Conservation (phyloP, 2,113 vertebrate genomes). For the Eolophus roseicapilla region DNA sequence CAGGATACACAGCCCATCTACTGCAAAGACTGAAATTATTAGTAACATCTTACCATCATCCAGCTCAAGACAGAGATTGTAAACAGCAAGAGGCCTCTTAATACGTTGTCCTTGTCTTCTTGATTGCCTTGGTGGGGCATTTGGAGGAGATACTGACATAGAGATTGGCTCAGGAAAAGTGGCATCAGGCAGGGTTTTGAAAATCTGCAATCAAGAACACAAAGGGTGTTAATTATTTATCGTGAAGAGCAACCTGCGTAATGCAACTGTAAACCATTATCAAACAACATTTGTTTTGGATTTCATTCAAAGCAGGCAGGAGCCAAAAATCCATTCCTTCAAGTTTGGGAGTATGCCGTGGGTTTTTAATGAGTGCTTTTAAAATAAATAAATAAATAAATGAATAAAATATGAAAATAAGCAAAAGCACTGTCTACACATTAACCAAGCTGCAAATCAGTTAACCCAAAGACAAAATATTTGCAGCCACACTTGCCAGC, state of each 20-base stretch:
- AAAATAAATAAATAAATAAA: slow-evolving; percentile 52
- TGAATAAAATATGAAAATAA: slow-evolving; percentile 32
- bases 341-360: background rate
- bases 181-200: slow-evolving; percentile 86
- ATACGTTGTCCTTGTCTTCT: slow-evolving; percentile 85
- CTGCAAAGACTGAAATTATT: slow-evolving; percentile 1
- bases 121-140: slow-evolving; percentile 88
- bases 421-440: slow-evolving; percentile 23
- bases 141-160: slow-evolving; percentile 74
- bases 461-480: slow-evolving; percentile 23
- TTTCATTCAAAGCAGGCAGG: slow-evolving; percentile 33
- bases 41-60: slow-evolving; percentile 84
- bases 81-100: slow-evolving; percentile 92
- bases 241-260: slow-evolving; percentile 44
- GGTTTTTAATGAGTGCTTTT: slow-evolving; percentile 39
- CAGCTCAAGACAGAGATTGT: slow-evolving; percentile 91
- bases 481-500: slow-evolving; percentile 1
- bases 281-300: slow-evolving; percentile 66
- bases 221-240: slow-evolving; percentile 69
- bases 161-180: slow-evolving; percentile 73
- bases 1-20: background rate
- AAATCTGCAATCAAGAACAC: slow-evolving; percentile 88
- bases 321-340: slow-evolving; percentile 64
- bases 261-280: slow-evolving; percentile 54
- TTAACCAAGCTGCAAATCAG: slow-evolving; percentile 44